Evolutionary conservation across 2,113 vertebrate species (phyloP), one percentile per base, ranked within the genome.

Genomic region (Phycodurus eques): DNA sequence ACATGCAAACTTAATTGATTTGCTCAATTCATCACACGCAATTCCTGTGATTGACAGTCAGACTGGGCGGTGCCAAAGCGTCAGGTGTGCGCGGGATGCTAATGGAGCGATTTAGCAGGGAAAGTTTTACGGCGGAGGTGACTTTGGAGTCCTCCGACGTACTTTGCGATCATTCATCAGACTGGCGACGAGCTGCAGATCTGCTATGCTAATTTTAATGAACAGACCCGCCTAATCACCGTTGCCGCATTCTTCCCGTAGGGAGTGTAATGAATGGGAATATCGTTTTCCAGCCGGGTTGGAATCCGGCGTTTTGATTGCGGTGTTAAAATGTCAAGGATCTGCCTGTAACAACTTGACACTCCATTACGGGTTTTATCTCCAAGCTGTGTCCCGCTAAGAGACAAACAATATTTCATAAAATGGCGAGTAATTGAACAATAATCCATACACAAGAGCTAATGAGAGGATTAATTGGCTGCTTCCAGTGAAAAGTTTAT

Each of bases 1-100:
- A 65, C 35, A 8, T 60, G 71, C 80, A 71, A 78, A 73, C 74
- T 81, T 88, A 84, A 89, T 89, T 89, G 85, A 90, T 87, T 87
- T 79, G 72, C 76, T 81, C 84, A 77, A 89, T 85, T 83, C 80
- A 86, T 86, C 62, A 44, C 62, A 13, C 67, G 68, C 44, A 54
- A 79, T 83, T 83, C 62, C 64, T 79, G 59, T 81, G 77, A 82
- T 74, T 85, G 87, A 82, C 83, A 68, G 75, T 70, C 65, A 77
- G 77, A 22, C 78, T 64, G 75, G 80, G 73, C 70, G 84, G 70
- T 75, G 79, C 75, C 84, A 78, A 69, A 49, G 74, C 73, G 68
- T 83, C 78, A 83, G 78, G 84, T 85, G 87, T 81, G 84, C 80
- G 75, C 10, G 6, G 77, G 79, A 65, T 72, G 72, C 77, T 85